Evolutionary conservation across 2,797 vertebrate species (phyloP).

Genomic region (Myotis pilosus): DNA sequence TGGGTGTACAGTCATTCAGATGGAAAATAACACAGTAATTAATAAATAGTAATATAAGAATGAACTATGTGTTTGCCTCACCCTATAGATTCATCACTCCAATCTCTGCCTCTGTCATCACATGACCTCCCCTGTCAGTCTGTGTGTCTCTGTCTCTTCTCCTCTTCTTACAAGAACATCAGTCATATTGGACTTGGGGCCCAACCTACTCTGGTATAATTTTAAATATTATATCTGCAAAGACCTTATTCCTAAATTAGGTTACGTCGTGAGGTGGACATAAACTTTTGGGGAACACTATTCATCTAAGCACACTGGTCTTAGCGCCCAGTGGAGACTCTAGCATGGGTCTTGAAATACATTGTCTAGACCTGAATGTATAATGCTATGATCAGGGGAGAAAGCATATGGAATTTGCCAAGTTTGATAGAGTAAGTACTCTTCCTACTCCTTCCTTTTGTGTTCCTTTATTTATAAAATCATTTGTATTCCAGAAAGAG

Average conservation of each 20-base stretch:
- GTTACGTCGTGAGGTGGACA: not conserved
- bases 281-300: not conserved
- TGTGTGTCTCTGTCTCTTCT: not conserved
- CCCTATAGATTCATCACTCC: not conserved
- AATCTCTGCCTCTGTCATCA: not conserved
- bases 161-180: not conserved
- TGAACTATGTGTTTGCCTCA: not conserved
- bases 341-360: not conserved
- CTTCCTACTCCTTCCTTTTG: not conserved
- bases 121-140: no score
- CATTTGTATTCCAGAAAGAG: slow-evolving; percentile 61
- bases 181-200: not conserved
- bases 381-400: fast-evolving
- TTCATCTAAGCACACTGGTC: not conserved
- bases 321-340: not conserved
- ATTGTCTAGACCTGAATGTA: not conserved
- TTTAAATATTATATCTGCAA: not conserved
- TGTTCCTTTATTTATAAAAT: slow-evolving; percentile 37
- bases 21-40: not conserved
- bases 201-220: not conserved
- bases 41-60: not conserved
- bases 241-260: not conserved
- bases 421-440: not conserved
- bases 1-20: not conserved
- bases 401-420: not conserved